These are phyloP conservation scores for Columba livia DNA, from an alignment of 2,113 vertebrate genomes.

Conservation along the genomic window DNA sequence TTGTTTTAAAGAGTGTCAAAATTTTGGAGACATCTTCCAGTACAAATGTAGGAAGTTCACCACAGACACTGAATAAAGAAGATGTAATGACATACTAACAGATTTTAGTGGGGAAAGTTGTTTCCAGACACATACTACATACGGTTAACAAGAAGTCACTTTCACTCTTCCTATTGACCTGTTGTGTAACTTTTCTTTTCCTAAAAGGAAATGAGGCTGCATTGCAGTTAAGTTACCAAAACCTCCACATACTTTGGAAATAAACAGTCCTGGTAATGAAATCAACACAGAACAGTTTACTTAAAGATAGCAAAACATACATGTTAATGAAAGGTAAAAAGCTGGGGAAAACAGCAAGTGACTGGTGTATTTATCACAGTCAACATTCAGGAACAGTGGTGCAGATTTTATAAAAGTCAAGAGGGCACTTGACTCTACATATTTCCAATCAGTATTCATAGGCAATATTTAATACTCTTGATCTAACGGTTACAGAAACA, in stretches of 20 bases:
- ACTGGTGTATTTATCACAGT: not conserved
- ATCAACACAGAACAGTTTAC: not conserved
- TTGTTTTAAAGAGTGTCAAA: not conserved
- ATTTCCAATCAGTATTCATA: conserved; percentile 24
- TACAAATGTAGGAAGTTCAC: not conserved
- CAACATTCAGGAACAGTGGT: not conserved
- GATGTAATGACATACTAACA: not conserved
- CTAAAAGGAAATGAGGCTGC: not conserved
- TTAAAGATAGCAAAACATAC: not conserved
- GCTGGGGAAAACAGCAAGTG: not conserved
- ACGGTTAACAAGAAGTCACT: not conserved
- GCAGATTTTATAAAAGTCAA: not conserved
- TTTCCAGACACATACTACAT: not conserved
- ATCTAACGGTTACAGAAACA: not conserved
- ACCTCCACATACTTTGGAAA: not conserved
- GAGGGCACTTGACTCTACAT: not conserved
- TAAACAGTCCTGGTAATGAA: not conserved
- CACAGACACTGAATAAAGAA: not conserved
- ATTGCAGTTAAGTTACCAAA: not conserved
- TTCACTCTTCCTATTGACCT: not conserved
- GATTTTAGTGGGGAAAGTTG: rapidly evolving
- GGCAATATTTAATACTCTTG: conserved; percentile 1
- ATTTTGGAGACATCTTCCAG: not conserved
- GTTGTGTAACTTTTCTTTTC: not conserved
- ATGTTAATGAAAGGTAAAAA: not conserved